Base-by-base conservation (phyloP, 2,888 invertebrate species). In the Taphrorychus bicolor region DNA sequence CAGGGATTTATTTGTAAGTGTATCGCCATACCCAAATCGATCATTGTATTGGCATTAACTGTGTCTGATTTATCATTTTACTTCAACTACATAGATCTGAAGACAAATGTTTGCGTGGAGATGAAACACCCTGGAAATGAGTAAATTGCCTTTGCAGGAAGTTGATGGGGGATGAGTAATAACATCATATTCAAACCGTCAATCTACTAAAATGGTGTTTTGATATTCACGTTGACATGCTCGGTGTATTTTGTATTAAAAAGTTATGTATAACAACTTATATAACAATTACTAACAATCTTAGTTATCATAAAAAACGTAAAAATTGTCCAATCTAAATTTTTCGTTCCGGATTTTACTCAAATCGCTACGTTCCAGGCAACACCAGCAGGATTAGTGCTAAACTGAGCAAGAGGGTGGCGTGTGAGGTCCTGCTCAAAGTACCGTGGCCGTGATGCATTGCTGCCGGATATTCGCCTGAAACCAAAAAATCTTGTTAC, bases 401-500 rank as follows among this genome's bases (percentile, higher is more conserved):
- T 70, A 79, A 73, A 60, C 78, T 76, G 54, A 80, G 66, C 18
- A 78, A 70, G 41, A 81, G 71, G 24, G 80, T 77, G 71, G 76
- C 74, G 72, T 78, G 77, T 62, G 80, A 77, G 11, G 76, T 75
- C 64, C 77, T 76, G 65, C 78, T 75, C 59, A 80, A 73, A 59
- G 78, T 78, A 66, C 84, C 83, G 63, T 80, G 79, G 54, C 91
- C 89, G 76, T 92, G 91, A 83, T 93, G 91, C 92, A 93, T 93
- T 51, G 93, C 93, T 64, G 92, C 93, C 76, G 93, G 93, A 81
- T 92, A 91, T 85, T 93, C 93, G 77, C 92, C 93, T 92, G 87
- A 75, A 85, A 85, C 82, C 7, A 45, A 45, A 45, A 14, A 32
- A 11, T 1, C 32, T 11, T 32, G 32, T 32, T 32, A 32, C 32